phyloP scores from a whole-genome alignment of 2,113 vertebrate species.

The Tachysurus vachellii region DNA sequence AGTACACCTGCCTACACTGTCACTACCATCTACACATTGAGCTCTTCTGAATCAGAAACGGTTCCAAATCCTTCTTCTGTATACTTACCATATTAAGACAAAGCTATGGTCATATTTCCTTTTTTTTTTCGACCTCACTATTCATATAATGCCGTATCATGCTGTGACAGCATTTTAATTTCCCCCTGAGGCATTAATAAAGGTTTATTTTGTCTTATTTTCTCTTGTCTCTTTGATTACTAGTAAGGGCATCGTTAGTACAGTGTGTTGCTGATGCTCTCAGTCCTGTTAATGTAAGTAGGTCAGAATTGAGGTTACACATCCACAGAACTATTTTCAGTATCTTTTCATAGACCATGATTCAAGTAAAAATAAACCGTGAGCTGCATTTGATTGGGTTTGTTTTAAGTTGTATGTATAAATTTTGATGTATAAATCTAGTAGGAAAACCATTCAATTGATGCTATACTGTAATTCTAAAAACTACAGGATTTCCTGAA shows the following conservation, averaged over 20 bases:
- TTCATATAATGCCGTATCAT: not conserved
- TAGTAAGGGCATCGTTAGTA: not conserved
- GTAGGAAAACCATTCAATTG: not conserved
- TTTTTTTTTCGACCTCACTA: not conserved
- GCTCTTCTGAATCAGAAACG: not conserved
- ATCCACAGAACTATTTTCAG: conserved; percentile 6
- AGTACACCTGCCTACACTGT: conserved; percentile 53
- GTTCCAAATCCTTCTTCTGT: not conserved
- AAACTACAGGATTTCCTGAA: not conserved
- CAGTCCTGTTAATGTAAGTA: not conserved
- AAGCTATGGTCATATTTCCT: not conserved
- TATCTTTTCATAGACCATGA: not conserved
- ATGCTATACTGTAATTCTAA: not conserved
- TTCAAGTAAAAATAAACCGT: not conserved
- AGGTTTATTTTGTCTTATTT: not conserved
- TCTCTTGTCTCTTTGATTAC: not conserved
- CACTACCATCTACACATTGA: not conserved
- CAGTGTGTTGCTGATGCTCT: not conserved
- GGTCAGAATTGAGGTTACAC: not conserved
- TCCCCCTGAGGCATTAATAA: not conserved
- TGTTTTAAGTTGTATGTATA: not conserved
- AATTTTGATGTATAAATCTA: not conserved
- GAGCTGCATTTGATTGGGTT: not conserved
- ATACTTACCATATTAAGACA: not conserved
- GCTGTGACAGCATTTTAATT: too few species aligned